Conservation (phyloP, 2,797 vertebrate species). For the Gouania willdenowi region DNA sequence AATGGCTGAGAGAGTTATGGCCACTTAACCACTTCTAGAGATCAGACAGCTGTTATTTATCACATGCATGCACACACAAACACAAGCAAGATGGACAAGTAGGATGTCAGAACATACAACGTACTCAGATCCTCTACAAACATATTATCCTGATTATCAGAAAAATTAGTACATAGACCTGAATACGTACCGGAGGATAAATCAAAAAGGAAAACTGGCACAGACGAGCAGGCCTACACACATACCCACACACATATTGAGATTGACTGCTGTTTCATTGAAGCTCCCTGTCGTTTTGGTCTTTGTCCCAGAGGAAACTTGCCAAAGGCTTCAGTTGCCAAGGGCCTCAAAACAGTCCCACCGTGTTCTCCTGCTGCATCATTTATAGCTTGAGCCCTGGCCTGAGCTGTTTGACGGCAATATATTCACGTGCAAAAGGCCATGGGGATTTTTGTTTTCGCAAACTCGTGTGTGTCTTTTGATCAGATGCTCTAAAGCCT, state of each 20-base stretch:
- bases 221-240: slow-evolving; percentile 7
- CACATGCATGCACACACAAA: slow-evolving; percentile 9
- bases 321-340: slow-evolving; percentile 61
- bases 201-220: background rate
- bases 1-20: slow-evolving; percentile 50
- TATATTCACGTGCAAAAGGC: slow-evolving; percentile 47
- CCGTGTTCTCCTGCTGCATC: slow-evolving; percentile 23
- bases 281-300: slow-evolving; percentile 51
- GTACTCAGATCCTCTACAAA: slow-evolving; percentile 3
- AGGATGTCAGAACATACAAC: no score
- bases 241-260: slow-evolving; percentile 13
- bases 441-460: slow-evolving; percentile 60
- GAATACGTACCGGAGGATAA: slow-evolving; percentile 15
- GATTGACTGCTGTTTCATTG: slow-evolving; percentile 52
- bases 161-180: no score
- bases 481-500: slow-evolving; percentile 58
- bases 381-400: slow-evolving; percentile 39
- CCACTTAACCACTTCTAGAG: slow-evolving; percentile 48
- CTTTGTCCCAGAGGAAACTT: slow-evolving; percentile 52
- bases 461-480: slow-evolving; percentile 59
- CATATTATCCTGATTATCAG: no score
- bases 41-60: slow-evolving; percentile 58
- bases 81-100: no score
- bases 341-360: slow-evolving; percentile 47
- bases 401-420: slow-evolving; percentile 46